These are phyloP conservation scores for Rhabdornis inornatus DNA, from an alignment of 2,113 vertebrate species.

Conservation along the genomic window DNA sequence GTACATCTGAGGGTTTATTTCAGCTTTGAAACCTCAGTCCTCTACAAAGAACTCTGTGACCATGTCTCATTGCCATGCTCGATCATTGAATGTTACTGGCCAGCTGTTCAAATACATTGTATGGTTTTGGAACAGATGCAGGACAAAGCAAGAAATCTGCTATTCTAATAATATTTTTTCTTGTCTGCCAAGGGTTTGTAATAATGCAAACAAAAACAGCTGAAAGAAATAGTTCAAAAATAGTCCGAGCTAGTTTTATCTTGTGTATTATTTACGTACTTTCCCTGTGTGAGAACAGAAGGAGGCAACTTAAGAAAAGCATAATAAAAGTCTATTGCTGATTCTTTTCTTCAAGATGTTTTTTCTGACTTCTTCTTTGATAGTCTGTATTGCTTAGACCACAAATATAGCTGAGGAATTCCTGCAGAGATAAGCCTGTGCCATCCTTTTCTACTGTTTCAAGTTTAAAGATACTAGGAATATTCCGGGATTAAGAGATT, in stretches of 20 bases:
- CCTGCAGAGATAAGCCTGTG: not conserved
- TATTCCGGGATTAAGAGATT: not conserved
- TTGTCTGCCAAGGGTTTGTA: constrained; percentile 35
- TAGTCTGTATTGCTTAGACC: not conserved
- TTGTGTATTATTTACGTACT: not conserved
- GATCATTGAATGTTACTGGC: not conserved
- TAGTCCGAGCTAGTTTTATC: not conserved
- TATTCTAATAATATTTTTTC: constrained; percentile 35
- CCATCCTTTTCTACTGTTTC: not conserved
- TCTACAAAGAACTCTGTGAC: not conserved
- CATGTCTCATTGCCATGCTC: not conserved
- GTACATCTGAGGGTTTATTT: not conserved
- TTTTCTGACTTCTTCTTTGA: not conserved
- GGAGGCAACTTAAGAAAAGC: not conserved
- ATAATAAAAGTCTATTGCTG: not conserved
- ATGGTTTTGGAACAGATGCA: constrained; percentile 27
- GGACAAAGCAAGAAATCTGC: constrained; percentile 36
- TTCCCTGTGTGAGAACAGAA: not conserved
- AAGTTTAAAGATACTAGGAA: not conserved
- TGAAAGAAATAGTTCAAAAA: constrained; percentile 16
- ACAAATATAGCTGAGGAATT: not conserved
- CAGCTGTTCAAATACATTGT: constrained; percentile 53
- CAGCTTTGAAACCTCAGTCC: constrained; percentile 1
- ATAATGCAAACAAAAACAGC: constrained; percentile 43
- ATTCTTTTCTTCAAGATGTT: not conserved